phyloP scores from a whole-genome alignment of 2,113 vertebrate genomes.

The Willisornis vidua region DNA sequence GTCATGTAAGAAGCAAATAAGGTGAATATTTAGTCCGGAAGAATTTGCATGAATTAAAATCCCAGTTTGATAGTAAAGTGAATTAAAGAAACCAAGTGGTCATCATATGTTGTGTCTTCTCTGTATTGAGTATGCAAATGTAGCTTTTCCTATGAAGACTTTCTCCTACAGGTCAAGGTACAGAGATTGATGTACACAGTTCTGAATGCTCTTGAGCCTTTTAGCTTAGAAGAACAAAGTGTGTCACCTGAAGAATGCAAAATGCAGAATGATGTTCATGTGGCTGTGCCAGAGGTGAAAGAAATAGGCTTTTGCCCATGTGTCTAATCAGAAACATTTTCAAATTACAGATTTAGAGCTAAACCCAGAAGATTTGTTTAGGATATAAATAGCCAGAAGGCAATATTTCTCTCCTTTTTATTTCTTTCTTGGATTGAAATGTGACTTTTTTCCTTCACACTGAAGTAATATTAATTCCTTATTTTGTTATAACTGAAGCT shows the following conservation, averaged over 20 bases:
- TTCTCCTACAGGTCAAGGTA: not conserved
- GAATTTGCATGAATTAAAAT: not conserved
- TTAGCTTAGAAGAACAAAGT: not conserved
- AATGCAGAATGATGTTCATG: not conserved
- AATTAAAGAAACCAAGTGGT: not conserved
- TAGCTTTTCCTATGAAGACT: not conserved
- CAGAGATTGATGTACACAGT: not conserved
- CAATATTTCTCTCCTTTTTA: not conserved
- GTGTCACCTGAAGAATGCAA: not conserved
- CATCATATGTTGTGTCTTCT: not conserved
- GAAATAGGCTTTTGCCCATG: not conserved
- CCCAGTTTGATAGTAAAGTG: not conserved
- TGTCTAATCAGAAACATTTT: not conserved
- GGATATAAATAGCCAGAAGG: not conserved
- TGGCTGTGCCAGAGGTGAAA: not conserved
- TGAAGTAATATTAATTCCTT: not conserved
- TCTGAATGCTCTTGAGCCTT: not conserved
- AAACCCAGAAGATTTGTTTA: not conserved
- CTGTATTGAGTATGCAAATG: accelerated
- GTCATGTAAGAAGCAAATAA: not conserved
- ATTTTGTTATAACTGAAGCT: not conserved
- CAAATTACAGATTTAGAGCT: not conserved
- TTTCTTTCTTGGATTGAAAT: not conserved
- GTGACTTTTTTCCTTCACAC: not conserved
- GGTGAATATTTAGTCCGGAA: not conserved